These are phyloP conservation scores for Lycopodina hypogea DNA, from an alignment of 37 sponge, comb jelly and placozoan species.

Conservation along the genomic window DNA sequence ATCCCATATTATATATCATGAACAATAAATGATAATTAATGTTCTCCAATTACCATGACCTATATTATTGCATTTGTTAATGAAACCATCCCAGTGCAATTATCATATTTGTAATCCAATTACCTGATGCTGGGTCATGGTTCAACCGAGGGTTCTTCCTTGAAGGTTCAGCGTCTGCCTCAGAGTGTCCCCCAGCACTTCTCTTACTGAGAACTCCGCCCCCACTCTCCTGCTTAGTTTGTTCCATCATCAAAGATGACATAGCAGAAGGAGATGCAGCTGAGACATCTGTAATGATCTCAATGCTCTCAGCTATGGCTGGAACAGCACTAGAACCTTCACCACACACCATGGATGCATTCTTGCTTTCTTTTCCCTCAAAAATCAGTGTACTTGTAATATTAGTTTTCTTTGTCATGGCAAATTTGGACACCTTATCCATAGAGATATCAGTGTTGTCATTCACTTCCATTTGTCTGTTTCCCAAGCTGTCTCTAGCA, in stretches of 20 bases:
- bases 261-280: neutral
- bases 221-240: neutral
- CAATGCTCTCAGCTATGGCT: slow-evolving; percentile 18
- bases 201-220: slow-evolving; percentile 1
- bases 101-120: too few species aligned
- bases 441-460: neutral
- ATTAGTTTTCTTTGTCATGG: neutral
- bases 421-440: neutral
- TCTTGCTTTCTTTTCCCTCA: neutral
- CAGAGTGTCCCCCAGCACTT: neutral
- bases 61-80: too few species aligned
- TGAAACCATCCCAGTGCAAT: too few species aligned
- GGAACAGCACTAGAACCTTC: slow-evolving; percentile 2
- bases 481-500: neutral
- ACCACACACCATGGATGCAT: neutral
- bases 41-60: too few species aligned
- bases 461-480: slow-evolving; percentile 14
- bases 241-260: neutral
- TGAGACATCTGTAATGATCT: slow-evolving; percentile 6
- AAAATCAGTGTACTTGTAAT: neutral
- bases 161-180: neutral
- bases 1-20: too few species aligned
- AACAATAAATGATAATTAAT: too few species aligned
- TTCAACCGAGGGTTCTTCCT: slow-evolving; percentile 6
- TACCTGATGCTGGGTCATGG: neutral